phyloP scores from a whole-genome alignment of 1,140 invertebrate species.

The Drosophila novamexicana region DNA sequence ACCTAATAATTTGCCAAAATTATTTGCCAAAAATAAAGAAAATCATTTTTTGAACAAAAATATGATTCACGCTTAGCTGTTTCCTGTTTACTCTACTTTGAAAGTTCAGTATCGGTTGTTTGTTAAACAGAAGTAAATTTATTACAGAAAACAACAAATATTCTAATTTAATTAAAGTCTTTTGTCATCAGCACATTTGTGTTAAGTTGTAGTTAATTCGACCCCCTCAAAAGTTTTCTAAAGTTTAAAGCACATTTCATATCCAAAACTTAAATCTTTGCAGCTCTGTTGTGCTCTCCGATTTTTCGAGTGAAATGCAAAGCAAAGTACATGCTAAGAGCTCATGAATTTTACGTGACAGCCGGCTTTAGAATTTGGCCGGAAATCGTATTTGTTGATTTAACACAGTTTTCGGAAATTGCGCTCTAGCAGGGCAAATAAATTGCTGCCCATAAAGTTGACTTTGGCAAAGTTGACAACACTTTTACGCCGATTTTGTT shows the following conservation, averaged over 20 bases:
- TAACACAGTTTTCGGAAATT: background rate
- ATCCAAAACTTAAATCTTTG: slow-evolving; percentile 6
- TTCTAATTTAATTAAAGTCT: too few species aligned
- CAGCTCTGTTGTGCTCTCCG: background rate
- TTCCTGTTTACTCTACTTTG: too few species aligned
- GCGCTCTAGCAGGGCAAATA: too few species aligned
- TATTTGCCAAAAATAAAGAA: too few species aligned
- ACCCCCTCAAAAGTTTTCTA: background rate
- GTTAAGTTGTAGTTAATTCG: too few species aligned
- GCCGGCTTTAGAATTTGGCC: slow-evolving; percentile 1
- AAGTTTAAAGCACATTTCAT: background rate
- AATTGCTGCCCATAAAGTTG: background rate
- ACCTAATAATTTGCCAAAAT: too few species aligned
- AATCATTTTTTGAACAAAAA: too few species aligned
- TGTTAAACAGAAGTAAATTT: too few species aligned
- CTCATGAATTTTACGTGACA: slow-evolving; percentile 5
- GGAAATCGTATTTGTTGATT: background rate
- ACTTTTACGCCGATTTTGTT: background rate
- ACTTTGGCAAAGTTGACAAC: background rate
- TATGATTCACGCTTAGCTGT: too few species aligned
- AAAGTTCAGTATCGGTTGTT: too few species aligned
- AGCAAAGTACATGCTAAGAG: background rate
- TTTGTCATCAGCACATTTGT: too few species aligned
- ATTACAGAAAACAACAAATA: too few species aligned
- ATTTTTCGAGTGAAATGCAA: background rate